A percentile compares a stretch with the other conserved stretches of the same genome.
phyloP scores from a whole-genome alignment of 2,888 invertebrate genomes.

The Willowsia nigromaculata region DNA sequence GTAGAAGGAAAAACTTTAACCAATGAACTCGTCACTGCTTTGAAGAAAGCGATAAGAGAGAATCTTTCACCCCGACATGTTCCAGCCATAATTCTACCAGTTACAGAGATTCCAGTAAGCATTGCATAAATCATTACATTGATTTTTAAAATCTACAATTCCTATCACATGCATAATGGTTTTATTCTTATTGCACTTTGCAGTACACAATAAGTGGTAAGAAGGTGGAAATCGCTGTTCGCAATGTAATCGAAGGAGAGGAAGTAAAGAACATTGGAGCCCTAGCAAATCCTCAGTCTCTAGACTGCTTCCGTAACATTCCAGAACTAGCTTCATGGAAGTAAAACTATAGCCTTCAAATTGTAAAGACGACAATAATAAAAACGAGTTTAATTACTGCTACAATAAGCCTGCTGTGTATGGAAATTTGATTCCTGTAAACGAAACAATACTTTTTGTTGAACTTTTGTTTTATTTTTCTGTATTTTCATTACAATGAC shows the following conservation, averaged over 20 bases:
- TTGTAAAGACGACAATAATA: background rate
- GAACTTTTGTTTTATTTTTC: background rate
- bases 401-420: too few species aligned
- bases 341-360: background rate
- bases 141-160: too few species aligned
- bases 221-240: conserved; percentile 83
- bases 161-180: background rate
- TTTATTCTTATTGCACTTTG: conserved; percentile 22
- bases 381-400: background rate
- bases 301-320: conserved; percentile 81
- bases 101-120: conserved; percentile 79
- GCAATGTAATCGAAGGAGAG: conserved; percentile 81
- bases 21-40: conserved; percentile 80
- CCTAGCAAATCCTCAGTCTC: conserved; percentile 81
- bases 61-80: conserved; percentile 82
- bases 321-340: conserved; percentile 79
- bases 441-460: background rate
- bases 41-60: conserved; percentile 81
- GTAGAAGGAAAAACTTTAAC: conserved; percentile 79
- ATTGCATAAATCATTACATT: too few species aligned
- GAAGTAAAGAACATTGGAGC: conserved; percentile 81
- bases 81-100: conserved; percentile 81
- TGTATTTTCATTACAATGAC: background rate
- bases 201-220: conserved; percentile 84
- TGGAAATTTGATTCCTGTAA: background rate